Evolutionary conservation across 2,888 invertebrate species (phyloP), one percentile per base, ranked within the genome.

Genomic region (Lithosia quadra): DNA sequence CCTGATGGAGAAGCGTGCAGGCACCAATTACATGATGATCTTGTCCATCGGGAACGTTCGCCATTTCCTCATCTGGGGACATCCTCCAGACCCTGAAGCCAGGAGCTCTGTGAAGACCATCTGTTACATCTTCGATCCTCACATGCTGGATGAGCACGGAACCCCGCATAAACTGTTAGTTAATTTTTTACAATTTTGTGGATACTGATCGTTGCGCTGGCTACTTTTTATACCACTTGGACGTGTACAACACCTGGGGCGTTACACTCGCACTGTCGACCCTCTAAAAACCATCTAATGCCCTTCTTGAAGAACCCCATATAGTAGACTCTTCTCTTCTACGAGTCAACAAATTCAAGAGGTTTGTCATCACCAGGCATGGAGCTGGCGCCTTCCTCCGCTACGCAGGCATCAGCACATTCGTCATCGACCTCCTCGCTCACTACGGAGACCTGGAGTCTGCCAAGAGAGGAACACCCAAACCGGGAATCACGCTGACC

Each of bases 31-130:
- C 81, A 87, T 85, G 84, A 73, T 88, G 78, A 88, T 95, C 8
- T 79, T 95, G 3, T 86, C 89, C 0, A 68, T 92, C 0, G 90
- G 85, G 0, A 87, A 86, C 0, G 87, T 88, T 7, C 84, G 79
- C 0, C 92, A 94, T 76, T 94, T 94, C 75, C 82, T 93, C 0
- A 83, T 94, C 10, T 95, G 94, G 93, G 94, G 94, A 0, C 87
- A 91, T 28, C 93, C 94, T 0, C 93, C 94, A 0, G 80, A 84
- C 0, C 84, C 89, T 0, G 91, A 89, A 2, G 73, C 80, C 0
- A 87, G 81, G 0, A 90, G 90, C 1, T 80, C 75, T 21, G 85
- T 88, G 1, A 88, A 87, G 74, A 94, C 94, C 0, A 85, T 94
- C 9, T 91, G 92, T 73, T 94, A 94, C 70, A 84, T 94, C 34